Conservation (phyloP, 2,888 invertebrate genomes). For the Melitaea athalia region DNA sequence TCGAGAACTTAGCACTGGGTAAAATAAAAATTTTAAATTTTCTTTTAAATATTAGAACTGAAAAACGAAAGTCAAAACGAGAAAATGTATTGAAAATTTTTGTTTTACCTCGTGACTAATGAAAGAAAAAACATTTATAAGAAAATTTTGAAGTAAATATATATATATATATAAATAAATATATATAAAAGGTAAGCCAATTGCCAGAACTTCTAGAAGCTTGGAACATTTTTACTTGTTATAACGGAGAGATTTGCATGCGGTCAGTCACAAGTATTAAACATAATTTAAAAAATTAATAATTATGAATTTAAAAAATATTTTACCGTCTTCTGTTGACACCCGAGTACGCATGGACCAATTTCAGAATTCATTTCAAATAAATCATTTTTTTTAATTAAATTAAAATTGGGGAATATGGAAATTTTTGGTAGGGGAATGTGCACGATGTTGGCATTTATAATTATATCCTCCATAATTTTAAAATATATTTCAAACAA, state of each 20-base stretch:
- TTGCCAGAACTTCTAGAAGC: conserved; percentile 72
- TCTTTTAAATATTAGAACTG: background rate
- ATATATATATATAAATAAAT: too few species aligned
- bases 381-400: conserved; percentile 17
- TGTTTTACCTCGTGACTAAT: conserved; percentile 22
- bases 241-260: conserved; percentile 68
- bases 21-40: conserved; percentile 46
- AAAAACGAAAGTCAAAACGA: background rate
- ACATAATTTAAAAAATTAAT: conserved; percentile 58
- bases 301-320: conserved; percentile 62
- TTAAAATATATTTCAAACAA: too few species aligned
- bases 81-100: background rate
- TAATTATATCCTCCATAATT: too few species aligned
- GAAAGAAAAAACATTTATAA: conserved; percentile 26
- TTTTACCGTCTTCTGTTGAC: conserved; percentile 81
- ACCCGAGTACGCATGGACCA: conserved; percentile 76
- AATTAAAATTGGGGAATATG: conserved; percentile 1
- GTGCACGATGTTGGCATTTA: background rate
- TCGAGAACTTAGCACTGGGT: conserved; percentile 46
- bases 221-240: conserved; percentile 60
- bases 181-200: conserved; percentile 63
- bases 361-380: conserved; percentile 63
- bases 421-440: too few species aligned
- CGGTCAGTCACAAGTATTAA: conserved; percentile 77
- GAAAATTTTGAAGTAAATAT: conserved; percentile 63